Base-by-base conservation (phyloP, 2,888 invertebrate genomes). In the Podabrus alpinus region DNA sequence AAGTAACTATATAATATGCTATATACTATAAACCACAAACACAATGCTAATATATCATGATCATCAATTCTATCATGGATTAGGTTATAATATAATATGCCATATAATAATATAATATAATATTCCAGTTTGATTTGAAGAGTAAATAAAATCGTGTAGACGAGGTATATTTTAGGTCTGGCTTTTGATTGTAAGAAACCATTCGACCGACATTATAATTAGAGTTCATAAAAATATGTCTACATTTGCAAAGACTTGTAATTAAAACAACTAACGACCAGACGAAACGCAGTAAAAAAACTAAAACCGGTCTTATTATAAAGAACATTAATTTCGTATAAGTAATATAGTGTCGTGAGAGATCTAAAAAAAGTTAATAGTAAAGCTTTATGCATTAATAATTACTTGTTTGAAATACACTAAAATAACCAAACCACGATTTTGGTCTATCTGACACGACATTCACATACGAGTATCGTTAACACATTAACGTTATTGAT, bases 401-500 rank as follows among this genome's bases (percentile, higher is more conserved):
- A 45, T 45, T 45, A 45, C 45, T 45, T 45, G 45, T 45, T 45
- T 2, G n/a, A 45, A 45, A n/a, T 45, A 45, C 9, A 45, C n/a
- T n/a, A 45, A 45, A 45, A 45, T 45, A 45, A 45, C n/a, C n/a
- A n/a, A 67, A 68, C 59, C 68, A 59, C 68, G 68, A 68, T 59
- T 59, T 59, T 15, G 59, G 68, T 59, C 59, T 59, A n/a, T 19
- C 68, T 24, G n/a, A 59, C 59, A 68, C 68, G 59, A 59, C 59
- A 59, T 59, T 19, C 68, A 68, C 59, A 21, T 59, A 59, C 19
- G 59, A 24, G 68, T 68, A 59, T 21, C 68, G 24, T 59, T 24
- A 59, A 68, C 59, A 68, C 68, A 68, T 68, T 45, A 59, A 59
- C 59, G 15, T 68, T 68, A 68, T 68, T 59, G 68, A 68, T 68